Percentiles rank a stretch among this genome's conserved stretches.
phyloP scores from a whole-genome alignment of 2,888 invertebrate genomes.

The Troides oblongomaculatus region DNA sequence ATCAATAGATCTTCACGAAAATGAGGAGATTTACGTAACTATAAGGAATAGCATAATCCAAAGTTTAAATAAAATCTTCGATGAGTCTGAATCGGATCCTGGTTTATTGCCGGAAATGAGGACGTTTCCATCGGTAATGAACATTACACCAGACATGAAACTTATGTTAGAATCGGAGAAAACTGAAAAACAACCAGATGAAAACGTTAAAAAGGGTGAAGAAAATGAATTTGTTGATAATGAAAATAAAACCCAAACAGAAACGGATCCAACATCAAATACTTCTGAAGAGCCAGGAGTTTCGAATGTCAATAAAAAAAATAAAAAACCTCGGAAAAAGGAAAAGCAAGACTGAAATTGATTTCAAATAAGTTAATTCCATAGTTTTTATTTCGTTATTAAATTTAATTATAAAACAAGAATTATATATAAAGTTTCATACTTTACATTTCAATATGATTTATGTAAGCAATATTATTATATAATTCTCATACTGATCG shows the following conservation, averaged over 20 bases:
- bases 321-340: slow-evolving; percentile 10
- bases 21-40: slow-evolving; percentile 34
- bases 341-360: slow-evolving; percentile 26
- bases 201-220: slow-evolving; percentile 1
- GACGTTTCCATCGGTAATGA: slow-evolving; percentile 36
- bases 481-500: too few relatives aligned
- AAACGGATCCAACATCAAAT: background rate
- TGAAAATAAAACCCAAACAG: background rate
- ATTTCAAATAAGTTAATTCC: background rate
- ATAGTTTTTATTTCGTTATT: background rate
- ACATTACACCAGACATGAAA: slow-evolving; percentile 38
- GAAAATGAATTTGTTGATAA: slow-evolving; percentile 12
- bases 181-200: slow-evolving; percentile 10
- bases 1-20: slow-evolving; percentile 31
- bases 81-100: slow-evolving; percentile 27
- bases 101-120: slow-evolving; percentile 6
- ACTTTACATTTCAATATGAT: too few relatives aligned
- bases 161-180: slow-evolving; percentile 29
- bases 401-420: too few relatives aligned
- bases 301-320: slow-evolving; percentile 2
- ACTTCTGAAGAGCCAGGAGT: background rate
- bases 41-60: slow-evolving; percentile 36
- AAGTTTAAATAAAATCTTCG: slow-evolving; percentile 32
- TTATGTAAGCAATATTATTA: too few relatives aligned
- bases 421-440: too few relatives aligned